Evolutionary conservation across 2,113 vertebrate genomes (phyloP).

Genomic region (Saccopteryx leptura): DNA sequence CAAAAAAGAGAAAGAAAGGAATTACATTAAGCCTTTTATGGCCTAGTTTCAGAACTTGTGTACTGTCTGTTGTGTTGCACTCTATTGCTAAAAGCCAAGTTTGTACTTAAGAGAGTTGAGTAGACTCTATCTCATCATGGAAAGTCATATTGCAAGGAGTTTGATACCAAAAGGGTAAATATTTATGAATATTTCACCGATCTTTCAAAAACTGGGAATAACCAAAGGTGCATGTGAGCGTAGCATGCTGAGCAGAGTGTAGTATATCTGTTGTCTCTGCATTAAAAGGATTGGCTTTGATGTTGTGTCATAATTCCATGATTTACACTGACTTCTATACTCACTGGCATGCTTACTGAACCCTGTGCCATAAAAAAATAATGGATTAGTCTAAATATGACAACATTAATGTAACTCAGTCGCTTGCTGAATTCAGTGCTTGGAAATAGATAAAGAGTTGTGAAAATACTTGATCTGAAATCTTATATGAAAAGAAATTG

Average conservation of each 20-base stretch:
- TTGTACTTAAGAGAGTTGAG: not conserved
- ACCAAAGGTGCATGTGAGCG: not conserved
- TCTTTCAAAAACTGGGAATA: not conserved
- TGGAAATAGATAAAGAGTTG: not conserved
- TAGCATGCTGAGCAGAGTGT: not conserved
- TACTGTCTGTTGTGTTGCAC: not conserved
- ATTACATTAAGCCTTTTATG: not conserved
- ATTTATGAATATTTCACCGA: not conserved
- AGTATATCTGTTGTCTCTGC: not conserved
- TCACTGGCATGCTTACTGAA: not conserved
- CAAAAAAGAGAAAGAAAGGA: not conserved
- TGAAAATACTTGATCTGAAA: not conserved
- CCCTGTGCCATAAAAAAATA: not conserved
- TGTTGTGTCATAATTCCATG: not conserved
- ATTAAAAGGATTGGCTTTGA: not conserved
- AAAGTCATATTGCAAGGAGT: not conserved
- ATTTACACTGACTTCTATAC: constrained; percentile 28
- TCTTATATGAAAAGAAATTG: not conserved
- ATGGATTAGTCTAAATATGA: constrained; percentile 15
- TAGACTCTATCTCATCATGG: not conserved
- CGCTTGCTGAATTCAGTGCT: not conserved
- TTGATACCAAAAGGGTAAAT: not conserved
- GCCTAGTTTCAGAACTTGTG: not conserved
- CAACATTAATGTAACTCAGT: not conserved
- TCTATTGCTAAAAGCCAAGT: not conserved